Conservation (phyloP, 1,140 invertebrate genomes). For the Danaus plexippus region DNA sequence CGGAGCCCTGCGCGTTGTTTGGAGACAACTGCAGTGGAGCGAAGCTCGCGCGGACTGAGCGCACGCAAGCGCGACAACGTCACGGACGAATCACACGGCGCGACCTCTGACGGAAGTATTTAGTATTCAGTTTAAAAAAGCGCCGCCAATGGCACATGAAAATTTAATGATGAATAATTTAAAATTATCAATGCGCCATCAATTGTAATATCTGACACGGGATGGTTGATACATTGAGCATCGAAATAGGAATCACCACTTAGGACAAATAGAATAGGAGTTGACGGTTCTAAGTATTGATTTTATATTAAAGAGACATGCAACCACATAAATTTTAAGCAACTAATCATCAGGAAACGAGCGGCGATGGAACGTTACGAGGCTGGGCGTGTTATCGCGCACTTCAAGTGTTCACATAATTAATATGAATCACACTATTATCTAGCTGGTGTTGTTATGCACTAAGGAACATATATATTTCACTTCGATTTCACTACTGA, state of each 20-base stretch:
- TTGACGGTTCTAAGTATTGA: constrained; percentile 38
- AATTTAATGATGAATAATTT: constrained; percentile 34
- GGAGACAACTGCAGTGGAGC: constrained; percentile 42
- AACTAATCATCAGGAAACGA: constrained; percentile 12
- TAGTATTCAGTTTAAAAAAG: constrained; percentile 36
- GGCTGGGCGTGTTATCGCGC: constrained; percentile 48
- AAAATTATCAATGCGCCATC: constrained; percentile 19
- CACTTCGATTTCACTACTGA: constrained; percentile 10
- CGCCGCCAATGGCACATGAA: constrained; percentile 42
- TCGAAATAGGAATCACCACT: too few species aligned
- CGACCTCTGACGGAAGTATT: constrained; percentile 33
- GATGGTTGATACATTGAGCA: too few species aligned
- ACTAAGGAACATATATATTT: constrained; percentile 23
- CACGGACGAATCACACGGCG: constrained; percentile 19
- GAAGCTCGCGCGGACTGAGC: constrained; percentile 51
- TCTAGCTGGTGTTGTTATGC: constrained; percentile 36
- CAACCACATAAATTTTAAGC: constrained; percentile 25
- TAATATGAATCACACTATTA: constrained; percentile 57
- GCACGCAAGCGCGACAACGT: constrained; percentile 48
- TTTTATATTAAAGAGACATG: constrained; percentile 48
- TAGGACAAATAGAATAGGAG: too few species aligned
- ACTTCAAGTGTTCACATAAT: constrained; percentile 61
- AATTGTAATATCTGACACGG: constrained; percentile 1
- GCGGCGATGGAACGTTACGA: constrained; percentile 24
- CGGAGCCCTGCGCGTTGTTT: constrained; percentile 47